Percentiles rank a stretch among this genome's conserved stretches.
phyloP scores from a whole-genome alignment of 1,140 invertebrate species.

The Leptinotarsa texana region DNA sequence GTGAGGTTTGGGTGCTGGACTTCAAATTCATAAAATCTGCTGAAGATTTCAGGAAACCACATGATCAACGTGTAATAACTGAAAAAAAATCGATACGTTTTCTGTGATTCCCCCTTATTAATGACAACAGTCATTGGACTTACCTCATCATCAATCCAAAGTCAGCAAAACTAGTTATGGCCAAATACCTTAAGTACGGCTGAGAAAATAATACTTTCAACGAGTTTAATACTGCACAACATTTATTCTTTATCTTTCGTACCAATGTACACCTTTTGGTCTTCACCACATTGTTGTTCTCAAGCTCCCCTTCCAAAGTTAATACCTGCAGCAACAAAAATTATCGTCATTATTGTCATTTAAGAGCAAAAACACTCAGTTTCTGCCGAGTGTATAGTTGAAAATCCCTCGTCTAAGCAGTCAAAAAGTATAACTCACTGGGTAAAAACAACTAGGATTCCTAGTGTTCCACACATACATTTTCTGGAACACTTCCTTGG shows the following conservation, averaged over 20 bases:
- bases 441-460: constrained; percentile 63
- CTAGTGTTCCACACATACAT: constrained; percentile 69
- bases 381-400: too few species aligned
- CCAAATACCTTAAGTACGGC: constrained; percentile 59
- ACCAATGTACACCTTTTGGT: background rate
- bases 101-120: too few species aligned
- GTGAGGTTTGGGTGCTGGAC: constrained; percentile 57
- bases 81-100: constrained; percentile 34
- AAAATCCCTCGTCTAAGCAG: too few species aligned
- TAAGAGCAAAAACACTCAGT: too few species aligned
- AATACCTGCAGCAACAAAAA: constrained; percentile 31
- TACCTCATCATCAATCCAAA: constrained; percentile 64
- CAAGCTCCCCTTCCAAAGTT: constrained; percentile 36
- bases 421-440: constrained; percentile 57
- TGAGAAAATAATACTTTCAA: constrained; percentile 51
- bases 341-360: too few species aligned
- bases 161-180: constrained; percentile 61
- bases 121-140: constrained; percentile 7
- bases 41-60: constrained; percentile 71
- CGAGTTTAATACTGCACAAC: constrained; percentile 5
- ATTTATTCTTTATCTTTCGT: constrained; percentile 13
- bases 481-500: constrained; percentile 63
- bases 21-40: constrained; percentile 63
- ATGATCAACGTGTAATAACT: constrained; percentile 71
- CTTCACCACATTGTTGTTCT: constrained; percentile 37